These are phyloP conservation scores for Drosophila robusta DNA, from an alignment of 2,888 invertebrate species.

Conservation along the genomic window DNA sequence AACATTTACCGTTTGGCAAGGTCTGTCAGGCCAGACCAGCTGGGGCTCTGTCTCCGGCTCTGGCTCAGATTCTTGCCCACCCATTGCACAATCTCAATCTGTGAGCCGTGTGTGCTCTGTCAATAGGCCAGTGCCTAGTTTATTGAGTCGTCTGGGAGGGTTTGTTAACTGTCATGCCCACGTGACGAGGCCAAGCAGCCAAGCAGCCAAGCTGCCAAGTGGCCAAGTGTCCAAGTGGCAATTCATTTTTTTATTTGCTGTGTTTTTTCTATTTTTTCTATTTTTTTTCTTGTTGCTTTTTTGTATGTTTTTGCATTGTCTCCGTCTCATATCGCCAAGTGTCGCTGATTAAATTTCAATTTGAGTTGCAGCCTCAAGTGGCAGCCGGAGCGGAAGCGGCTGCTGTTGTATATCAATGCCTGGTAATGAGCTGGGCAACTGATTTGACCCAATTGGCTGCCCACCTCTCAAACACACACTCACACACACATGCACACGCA, in stretches of 20 bases:
- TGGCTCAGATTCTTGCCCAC: constrained; percentile 75
- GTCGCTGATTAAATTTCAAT: constrained; percentile 72
- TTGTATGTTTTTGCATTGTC: constrained; percentile 40
- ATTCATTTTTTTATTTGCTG: constrained; percentile 52
- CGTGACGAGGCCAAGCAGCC: constrained; percentile 61
- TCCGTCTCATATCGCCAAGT: constrained; percentile 26
- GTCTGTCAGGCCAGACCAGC: constrained; percentile 69
- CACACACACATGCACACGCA: constrained; percentile 16
- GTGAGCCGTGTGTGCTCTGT: constrained; percentile 50
- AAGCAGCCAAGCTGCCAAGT: constrained; percentile 45
- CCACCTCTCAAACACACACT: constrained; percentile 22
- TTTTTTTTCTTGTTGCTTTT: constrained; percentile 13
- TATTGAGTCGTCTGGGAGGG: constrained; percentile 70
- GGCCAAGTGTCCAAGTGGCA: constrained; percentile 71
- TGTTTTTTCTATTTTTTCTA: constrained; percentile 11
- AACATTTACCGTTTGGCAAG: constrained; percentile 76
- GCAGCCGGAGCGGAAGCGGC: constrained; percentile 41
- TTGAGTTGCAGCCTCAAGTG: constrained; percentile 40
- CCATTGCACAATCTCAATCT: constrained; percentile 77
- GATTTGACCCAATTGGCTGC: constrained; percentile 56
- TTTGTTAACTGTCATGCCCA: constrained; percentile 75
- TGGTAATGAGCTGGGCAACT: constrained; percentile 60
- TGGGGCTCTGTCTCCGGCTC: constrained; percentile 58
- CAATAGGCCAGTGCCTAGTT: constrained; percentile 75
- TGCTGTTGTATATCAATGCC: constrained; percentile 44